A percentile compares a stretch with the other conserved stretches of the same genome.
Conservation (phyloP, 2,797 vertebrate species). For the Coendou prehensilis region DNA sequence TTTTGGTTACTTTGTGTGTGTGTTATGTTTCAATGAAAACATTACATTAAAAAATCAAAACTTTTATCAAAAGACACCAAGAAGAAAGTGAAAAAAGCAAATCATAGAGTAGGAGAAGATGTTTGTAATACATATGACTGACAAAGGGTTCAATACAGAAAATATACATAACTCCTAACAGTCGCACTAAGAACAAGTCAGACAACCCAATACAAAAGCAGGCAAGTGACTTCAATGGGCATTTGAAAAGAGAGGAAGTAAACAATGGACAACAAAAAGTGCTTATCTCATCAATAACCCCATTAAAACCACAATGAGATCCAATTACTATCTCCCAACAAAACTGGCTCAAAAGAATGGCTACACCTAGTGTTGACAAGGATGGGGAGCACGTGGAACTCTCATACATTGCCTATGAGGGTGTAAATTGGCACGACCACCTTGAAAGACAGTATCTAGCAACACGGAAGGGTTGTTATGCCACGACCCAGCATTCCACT, state of each 20-base stretch:
- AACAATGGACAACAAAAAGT: not conserved
- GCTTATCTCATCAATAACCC: not conserved
- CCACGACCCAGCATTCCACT: not conserved
- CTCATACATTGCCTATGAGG: not conserved
- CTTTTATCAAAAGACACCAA: not conserved
- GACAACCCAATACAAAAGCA: not conserved
- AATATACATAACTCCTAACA: not conserved
- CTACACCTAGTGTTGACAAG: not conserved
- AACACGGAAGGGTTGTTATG: not conserved
- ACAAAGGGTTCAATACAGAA: not conserved
- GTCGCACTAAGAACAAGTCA: not conserved
- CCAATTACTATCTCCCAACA: not conserved
- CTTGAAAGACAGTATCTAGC: not conserved
- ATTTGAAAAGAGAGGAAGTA: slow-evolving; percentile 18
- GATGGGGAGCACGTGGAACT: not conserved
- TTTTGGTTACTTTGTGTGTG: not conserved
- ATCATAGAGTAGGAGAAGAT: not conserved
- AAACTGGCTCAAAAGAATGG: not conserved
- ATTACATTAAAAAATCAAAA: not conserved
- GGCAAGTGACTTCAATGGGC: not conserved
- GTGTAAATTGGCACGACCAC: not conserved
- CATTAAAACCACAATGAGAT: not conserved
- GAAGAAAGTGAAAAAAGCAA: not conserved
- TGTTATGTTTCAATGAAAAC: not conserved
- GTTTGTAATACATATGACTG: not conserved